Conservation (phyloP, 2,888 invertebrate species). For the Agrotis clavis region DNA sequence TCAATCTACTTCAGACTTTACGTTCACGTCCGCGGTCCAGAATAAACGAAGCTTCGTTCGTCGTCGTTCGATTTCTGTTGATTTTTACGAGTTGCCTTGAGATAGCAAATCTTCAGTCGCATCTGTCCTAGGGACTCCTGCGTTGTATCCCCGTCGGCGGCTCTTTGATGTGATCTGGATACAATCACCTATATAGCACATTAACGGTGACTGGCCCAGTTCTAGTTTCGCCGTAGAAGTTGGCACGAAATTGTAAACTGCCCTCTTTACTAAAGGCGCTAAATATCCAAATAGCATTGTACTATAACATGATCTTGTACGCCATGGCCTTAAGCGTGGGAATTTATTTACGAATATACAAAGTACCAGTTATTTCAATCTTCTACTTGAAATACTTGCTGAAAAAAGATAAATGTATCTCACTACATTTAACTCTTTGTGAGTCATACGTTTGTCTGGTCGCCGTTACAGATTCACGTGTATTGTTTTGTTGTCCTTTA, state of each 20-base stretch:
- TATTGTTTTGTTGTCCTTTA: conserved; percentile 88
- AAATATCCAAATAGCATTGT: conserved; percentile 79
- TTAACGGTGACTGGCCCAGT: conserved; percentile 88
- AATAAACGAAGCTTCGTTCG: conserved; percentile 39
- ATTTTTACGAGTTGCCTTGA: conserved; percentile 63
- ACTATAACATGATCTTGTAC: conserved; percentile 66
- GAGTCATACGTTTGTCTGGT: conserved; percentile 78
- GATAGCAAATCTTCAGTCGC: conserved; percentile 64
- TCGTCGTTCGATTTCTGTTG: conserved; percentile 33
- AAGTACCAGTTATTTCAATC: conserved; percentile 15
- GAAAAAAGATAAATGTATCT: conserved; percentile 65
- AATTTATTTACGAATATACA: conserved; percentile 55
- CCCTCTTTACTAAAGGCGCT: conserved; percentile 87
- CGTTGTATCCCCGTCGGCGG: conserved; percentile 74
- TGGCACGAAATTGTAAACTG: conserved; percentile 91
- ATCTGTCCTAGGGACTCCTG: conserved; percentile 74
- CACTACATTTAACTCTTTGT: conserved; percentile 50
- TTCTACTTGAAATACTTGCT: conserved; percentile 67
- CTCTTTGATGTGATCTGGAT: conserved; percentile 89
- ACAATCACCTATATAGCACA: conserved; percentile 85
- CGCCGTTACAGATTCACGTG: conserved; percentile 70
- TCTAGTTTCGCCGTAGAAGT: conserved; percentile 86
- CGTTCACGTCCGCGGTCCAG: conserved; percentile 27
- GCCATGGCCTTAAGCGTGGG: conserved; percentile 62
- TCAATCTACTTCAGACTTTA: conserved; percentile 43